Evolutionary conservation across 1,140 invertebrate genomes (phyloP).

Genomic region (Schmidtea mediterranea): DNA sequence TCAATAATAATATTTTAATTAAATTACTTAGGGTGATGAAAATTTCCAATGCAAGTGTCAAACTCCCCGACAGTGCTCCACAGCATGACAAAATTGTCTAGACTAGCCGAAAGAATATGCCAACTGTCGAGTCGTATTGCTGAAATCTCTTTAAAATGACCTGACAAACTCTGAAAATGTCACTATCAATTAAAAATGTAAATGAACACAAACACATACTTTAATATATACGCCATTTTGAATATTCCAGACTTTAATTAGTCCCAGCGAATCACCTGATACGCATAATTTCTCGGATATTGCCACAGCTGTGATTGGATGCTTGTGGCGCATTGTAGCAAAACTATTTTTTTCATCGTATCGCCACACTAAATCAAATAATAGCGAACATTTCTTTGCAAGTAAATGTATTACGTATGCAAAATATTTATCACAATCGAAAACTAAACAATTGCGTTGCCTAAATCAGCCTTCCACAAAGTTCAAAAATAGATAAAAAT

Average conservation of each 20-base stretch:
- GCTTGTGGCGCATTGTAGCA: slow-evolving; percentile 18
- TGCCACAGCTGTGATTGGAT: slow-evolving; percentile 16
- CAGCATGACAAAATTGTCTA: slow-evolving; percentile 22
- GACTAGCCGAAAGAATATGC: slow-evolving; percentile 22
- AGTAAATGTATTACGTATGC: neutral
- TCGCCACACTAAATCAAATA: slow-evolving; percentile 20
- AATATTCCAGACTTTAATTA: slow-evolving; percentile 25
- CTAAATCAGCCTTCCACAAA: too few relatives aligned
- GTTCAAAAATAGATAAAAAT: too few relatives aligned
- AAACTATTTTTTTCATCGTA: slow-evolving; percentile 19
- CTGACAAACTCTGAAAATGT: slow-evolving; percentile 16
- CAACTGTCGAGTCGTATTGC: slow-evolving; percentile 23
- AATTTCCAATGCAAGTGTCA: slow-evolving; percentile 18
- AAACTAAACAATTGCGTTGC: too few relatives aligned
- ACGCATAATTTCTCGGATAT: slow-evolving; percentile 16
- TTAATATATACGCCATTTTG: slow-evolving; percentile 19
- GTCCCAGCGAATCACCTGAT: slow-evolving; percentile 19
- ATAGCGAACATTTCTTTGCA: neutral
- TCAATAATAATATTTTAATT: too few relatives aligned
- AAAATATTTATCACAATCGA: too few relatives aligned
- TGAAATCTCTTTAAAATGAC: slow-evolving; percentile 19
- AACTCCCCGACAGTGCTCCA: slow-evolving; percentile 22
- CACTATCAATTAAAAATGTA: neutral
- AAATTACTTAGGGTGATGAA: slow-evolving; percentile 25
- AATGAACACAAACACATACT: slow-evolving; percentile 10